These are phyloP conservation scores for Darevskia nairensis DNA, from an alignment of 2,797 vertebrate species.

Conservation along the genomic window DNA sequence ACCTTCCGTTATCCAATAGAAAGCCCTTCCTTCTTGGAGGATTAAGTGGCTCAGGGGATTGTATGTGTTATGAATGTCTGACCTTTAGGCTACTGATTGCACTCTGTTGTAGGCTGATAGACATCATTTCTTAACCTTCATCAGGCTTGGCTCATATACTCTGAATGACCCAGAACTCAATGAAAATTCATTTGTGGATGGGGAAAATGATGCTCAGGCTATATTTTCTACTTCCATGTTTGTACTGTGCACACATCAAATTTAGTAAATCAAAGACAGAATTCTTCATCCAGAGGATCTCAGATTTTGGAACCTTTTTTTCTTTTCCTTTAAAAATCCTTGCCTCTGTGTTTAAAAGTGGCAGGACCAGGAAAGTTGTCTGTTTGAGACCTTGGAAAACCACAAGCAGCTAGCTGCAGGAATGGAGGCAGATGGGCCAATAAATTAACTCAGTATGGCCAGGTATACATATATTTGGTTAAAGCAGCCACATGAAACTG, in stretches of 20 bases:
- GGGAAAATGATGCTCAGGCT: background rate
- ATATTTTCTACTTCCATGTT: background rate
- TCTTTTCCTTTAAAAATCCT: background rate
- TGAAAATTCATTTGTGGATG: background rate
- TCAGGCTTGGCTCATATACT: background rate
- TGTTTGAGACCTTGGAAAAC: too few relatives aligned
- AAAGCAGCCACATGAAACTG: too few relatives aligned
- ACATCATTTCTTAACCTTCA: background rate
- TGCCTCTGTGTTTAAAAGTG: too few relatives aligned
- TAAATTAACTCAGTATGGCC: too few relatives aligned
- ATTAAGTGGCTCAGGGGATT: background rate
- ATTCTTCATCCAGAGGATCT: background rate
- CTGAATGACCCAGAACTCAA: background rate
- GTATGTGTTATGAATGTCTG: background rate
- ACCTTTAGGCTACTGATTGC: background rate
- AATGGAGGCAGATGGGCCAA: too few relatives aligned
- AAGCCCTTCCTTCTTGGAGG: background rate
- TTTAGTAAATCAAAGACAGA: background rate
- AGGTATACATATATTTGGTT: too few relatives aligned
- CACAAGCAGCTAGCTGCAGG: too few relatives aligned
- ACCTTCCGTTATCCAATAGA: background rate
- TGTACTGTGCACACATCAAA: background rate
- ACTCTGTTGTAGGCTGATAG: background rate
- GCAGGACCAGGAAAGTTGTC: too few relatives aligned
- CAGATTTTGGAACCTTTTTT: background rate